Conservation (phyloP, 1,140 invertebrate species). For the Nomia melanderi region DNA sequence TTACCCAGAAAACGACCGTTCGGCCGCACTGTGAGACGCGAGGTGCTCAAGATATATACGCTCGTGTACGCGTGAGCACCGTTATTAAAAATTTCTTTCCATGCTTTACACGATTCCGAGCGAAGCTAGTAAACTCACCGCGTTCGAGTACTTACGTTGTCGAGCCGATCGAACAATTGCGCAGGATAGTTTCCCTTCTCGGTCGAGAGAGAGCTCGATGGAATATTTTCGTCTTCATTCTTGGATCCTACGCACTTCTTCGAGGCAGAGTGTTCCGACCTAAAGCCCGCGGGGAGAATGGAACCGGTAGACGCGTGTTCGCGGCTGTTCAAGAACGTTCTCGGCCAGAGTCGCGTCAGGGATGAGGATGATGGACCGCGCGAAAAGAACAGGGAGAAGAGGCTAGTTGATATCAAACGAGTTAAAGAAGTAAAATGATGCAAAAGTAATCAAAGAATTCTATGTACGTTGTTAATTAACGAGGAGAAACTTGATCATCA, state of each 20-base stretch:
- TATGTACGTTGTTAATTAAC: constrained; percentile 51
- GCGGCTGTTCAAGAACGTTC: constrained; percentile 13
- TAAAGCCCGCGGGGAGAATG: too few species aligned
- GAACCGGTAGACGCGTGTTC: constrained; percentile 3
- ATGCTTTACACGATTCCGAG: too few species aligned
- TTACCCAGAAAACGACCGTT: too few species aligned
- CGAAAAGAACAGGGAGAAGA: constrained; percentile 11
- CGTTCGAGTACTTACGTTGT: too few species aligned
- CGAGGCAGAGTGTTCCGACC: not conserved
- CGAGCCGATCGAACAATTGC: too few species aligned
- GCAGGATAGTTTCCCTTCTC: too few species aligned
- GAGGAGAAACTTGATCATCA: constrained; percentile 54
- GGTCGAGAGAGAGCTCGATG: too few species aligned
- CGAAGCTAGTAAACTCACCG: too few species aligned
- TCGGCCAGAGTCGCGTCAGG: not conserved
- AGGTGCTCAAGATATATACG: too few species aligned
- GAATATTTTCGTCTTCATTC: not conserved
- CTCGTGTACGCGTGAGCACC: too few species aligned
- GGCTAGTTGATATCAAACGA: constrained; percentile 51
- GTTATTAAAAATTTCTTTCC: too few species aligned
- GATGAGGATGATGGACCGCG: not conserved
- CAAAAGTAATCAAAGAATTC: constrained; percentile 67
- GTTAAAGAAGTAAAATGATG: constrained; percentile 31
- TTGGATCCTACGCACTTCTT: not conserved
- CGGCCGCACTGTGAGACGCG: too few species aligned